These are phyloP conservation scores for Chromobotia macracanthus DNA, from an alignment of 2,797 vertebrate species.

Conservation along the genomic window DNA sequence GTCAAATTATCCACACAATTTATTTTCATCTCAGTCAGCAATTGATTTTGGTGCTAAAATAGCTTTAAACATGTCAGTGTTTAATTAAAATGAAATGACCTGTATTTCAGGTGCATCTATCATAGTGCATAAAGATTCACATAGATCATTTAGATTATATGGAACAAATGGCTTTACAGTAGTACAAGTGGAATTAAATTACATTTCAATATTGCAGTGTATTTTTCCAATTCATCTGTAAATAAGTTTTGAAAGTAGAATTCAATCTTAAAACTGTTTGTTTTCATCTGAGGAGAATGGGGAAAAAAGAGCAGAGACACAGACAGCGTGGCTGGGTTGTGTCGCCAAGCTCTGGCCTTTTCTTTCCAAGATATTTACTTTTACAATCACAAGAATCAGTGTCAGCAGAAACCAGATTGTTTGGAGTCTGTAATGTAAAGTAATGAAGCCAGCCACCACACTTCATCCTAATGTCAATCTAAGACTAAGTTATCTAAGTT, in stretches of 20 bases:
- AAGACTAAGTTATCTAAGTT: too few species aligned
- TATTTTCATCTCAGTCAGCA: too few species aligned
- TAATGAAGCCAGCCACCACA: conserved; percentile 42
- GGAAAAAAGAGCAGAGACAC: neutral
- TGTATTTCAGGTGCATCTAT: neutral
- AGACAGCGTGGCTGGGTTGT: conserved; percentile 29
- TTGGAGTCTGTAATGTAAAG: conserved; percentile 26
- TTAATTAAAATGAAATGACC: too few species aligned
- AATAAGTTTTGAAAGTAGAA: conserved; percentile 26
- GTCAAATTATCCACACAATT: neutral
- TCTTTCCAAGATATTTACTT: conserved; percentile 43
- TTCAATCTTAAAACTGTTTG: conserved; percentile 24
- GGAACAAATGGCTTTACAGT: neutral
- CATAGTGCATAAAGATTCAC: neutral
- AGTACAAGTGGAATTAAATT: conserved; percentile 35
- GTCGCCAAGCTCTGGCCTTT: conserved; percentile 36
- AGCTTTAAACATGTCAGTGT: too few species aligned
- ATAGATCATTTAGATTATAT: conserved; percentile 32
- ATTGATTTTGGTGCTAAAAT: too few species aligned
- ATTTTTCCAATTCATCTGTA: conserved; percentile 14
- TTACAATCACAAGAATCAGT: conserved; percentile 22
- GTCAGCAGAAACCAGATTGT: conserved; percentile 26
- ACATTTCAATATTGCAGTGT: neutral
- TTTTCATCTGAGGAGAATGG: conserved; percentile 10
- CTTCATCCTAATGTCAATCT: conserved; percentile 15